Evolutionary conservation across 2,888 invertebrate genomes (phyloP).

Genomic region (Mesorhabditis sp.): DNA sequence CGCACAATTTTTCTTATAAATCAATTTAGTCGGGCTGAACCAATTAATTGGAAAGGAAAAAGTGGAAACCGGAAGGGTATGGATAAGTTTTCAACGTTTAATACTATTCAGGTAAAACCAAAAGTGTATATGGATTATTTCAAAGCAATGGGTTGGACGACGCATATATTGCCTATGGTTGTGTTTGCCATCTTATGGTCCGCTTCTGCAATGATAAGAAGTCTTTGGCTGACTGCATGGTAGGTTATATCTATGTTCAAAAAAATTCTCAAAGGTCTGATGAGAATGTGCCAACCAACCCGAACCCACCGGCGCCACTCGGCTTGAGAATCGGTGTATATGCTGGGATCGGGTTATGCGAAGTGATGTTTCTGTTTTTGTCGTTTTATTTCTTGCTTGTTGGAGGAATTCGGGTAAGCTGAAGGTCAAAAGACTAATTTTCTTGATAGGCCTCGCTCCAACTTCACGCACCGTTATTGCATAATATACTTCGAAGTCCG

Average conservation of each 20-base stretch:
- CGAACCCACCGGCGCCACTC: slow-evolving; percentile 26
- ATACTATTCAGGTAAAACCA: slow-evolving; percentile 37
- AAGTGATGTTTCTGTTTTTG: slow-evolving; percentile 23
- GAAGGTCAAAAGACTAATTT: background rate
- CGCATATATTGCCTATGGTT: slow-evolving; percentile 35
- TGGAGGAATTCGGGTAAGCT: background rate
- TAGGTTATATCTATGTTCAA: background rate
- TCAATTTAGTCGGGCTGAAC: slow-evolving; percentile 9
- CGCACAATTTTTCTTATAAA: background rate
- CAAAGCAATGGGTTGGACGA: slow-evolving; percentile 46
- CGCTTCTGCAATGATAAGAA: slow-evolving; percentile 42
- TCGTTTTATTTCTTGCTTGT: slow-evolving; percentile 14
- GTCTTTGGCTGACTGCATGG: slow-evolving; percentile 55
- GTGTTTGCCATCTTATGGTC: slow-evolving; percentile 24
- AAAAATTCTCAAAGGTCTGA: slow-evolving; percentile 38
- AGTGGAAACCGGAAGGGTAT: slow-evolving; percentile 50
- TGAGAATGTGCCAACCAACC: slow-evolving; percentile 36
- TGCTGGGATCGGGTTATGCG: slow-evolving; percentile 44
- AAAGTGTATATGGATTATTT: slow-evolving; percentile 48
- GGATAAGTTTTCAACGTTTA: slow-evolving; percentile 6
- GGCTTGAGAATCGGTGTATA: slow-evolving; percentile 44
- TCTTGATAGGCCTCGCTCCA: slow-evolving; percentile 35
- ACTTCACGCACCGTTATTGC: slow-evolving; percentile 48
- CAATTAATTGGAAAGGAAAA: slow-evolving; percentile 45
- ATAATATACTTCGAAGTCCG: slow-evolving; percentile 45